These are phyloP conservation scores for Atopsyche davidsoni DNA, from an alignment of 1,140 invertebrate genomes.

Conservation along the genomic window DNA sequence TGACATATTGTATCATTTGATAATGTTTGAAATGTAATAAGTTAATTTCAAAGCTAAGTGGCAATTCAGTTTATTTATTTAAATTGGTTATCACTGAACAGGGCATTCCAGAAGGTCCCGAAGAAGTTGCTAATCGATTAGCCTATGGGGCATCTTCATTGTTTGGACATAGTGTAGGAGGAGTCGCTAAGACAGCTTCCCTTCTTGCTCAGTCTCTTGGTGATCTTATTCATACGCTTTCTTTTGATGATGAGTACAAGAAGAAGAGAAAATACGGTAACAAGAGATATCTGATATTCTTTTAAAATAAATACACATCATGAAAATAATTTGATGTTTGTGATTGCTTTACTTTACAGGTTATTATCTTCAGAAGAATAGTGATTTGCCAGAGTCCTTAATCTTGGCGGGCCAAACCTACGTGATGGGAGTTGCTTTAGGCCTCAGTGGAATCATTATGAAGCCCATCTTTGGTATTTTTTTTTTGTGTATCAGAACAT, in stretches of 20 bases:
- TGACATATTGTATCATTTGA: too few species aligned
- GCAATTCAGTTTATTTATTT: not conserved
- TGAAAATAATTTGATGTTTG: slow-evolving; percentile 7
- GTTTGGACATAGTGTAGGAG: slow-evolving; percentile 62
- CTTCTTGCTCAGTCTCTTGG: slow-evolving; percentile 45
- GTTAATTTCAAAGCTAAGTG: too few species aligned
- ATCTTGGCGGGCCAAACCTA: slow-evolving; percentile 53
- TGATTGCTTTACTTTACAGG: slow-evolving; percentile 17
- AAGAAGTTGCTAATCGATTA: slow-evolving; percentile 26
- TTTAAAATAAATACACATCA: too few species aligned
- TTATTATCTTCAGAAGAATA: slow-evolving; percentile 37
- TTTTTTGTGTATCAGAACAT: too few species aligned
- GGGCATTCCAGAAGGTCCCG: slow-evolving; percentile 26
- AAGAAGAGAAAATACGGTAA: slow-evolving; percentile 37
- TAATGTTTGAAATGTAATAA: too few species aligned
- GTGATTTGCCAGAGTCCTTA: slow-evolving; percentile 53
- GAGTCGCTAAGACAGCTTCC: slow-evolving; percentile 14
- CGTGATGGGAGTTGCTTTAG: slow-evolving; percentile 59
- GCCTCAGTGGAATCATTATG: slow-evolving; percentile 61
- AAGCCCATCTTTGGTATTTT: slow-evolving; percentile 60
- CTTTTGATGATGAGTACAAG: slow-evolving; percentile 69
- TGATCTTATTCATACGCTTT: slow-evolving; percentile 60
- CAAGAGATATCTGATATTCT: too few species aligned
- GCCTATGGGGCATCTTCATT: slow-evolving; percentile 37
- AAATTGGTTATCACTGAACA: slow-evolving; percentile 4